Evolutionary conservation across 2,888 invertebrate species (phyloP).

Genomic region (Drosophila anceps): DNA sequence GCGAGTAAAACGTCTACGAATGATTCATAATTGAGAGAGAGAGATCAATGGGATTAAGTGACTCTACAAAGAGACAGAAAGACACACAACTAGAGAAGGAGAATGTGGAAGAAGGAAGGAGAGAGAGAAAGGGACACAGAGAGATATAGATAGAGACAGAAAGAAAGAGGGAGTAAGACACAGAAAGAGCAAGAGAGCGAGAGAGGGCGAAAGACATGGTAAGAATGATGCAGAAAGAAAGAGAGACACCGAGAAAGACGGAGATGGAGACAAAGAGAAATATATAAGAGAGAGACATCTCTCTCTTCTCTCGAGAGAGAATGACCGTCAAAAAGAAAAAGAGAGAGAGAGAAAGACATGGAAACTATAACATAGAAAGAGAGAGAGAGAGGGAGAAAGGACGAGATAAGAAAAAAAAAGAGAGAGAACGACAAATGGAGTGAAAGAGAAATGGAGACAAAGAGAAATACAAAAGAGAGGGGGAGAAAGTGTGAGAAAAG

Average conservation of each 20-base stretch:
- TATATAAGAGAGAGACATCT: background rate
- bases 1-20: background rate
- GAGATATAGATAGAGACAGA: background rate
- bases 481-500: too few species aligned
- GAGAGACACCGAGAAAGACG: background rate
- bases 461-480: background rate
- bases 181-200: background rate
- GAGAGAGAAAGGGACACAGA: background rate
- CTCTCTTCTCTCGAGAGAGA: too few species aligned
- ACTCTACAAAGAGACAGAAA: background rate
- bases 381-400: background rate
- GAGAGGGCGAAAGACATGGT: background rate
- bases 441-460: background rate
- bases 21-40: background rate
- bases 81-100: background rate
- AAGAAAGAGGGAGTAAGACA: background rate
- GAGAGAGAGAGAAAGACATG: background rate
- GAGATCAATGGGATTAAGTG: background rate
- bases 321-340: background rate
- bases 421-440: background rate
- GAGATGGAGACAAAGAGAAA: background rate
- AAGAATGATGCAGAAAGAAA: background rate
- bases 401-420: too few species aligned
- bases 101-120: background rate
- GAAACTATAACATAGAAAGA: background rate